Conservation (phyloP, 2,888 invertebrate species). For the Lasioglossum malachurum region DNA sequence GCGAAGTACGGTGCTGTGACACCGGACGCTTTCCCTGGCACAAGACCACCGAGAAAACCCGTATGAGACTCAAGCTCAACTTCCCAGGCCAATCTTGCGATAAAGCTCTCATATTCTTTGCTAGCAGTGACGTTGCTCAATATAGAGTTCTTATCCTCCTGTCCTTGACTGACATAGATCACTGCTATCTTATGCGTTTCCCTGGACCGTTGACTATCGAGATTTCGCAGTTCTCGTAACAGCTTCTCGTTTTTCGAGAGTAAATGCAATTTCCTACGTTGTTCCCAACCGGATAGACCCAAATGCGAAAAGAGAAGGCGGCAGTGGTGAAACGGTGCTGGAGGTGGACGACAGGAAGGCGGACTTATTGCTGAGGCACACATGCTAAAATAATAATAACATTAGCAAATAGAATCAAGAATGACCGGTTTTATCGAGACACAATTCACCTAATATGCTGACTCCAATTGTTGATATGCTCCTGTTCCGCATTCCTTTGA, state of each 20-base stretch:
- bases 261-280: slow-evolving; percentile 93
- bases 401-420: neutral
- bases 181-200: slow-evolving; percentile 99
- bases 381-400: slow-evolving; percentile 81
- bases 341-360: slow-evolving; percentile 86
- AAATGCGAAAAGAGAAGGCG: slow-evolving; percentile 96
- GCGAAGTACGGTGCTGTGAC: slow-evolving; percentile 98
- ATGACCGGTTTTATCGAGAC: neutral
- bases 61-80: slow-evolving; percentile 97
- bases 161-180: slow-evolving; percentile 98
- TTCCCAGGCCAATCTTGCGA: slow-evolving; percentile 91
- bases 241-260: slow-evolving; percentile 95
- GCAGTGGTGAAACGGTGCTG: slow-evolving; percentile 92
- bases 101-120: slow-evolving; percentile 95
- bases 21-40: slow-evolving; percentile 95
- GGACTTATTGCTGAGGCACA: slow-evolving; percentile 86
- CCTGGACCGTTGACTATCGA: slow-evolving; percentile 96
- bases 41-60: slow-evolving; percentile 97
- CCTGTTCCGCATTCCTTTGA: slow-evolving; percentile 93
- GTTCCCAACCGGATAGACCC: slow-evolving; percentile 96
- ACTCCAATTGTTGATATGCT: slow-evolving; percentile 87
- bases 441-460: slow-evolving; percentile 78
- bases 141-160: slow-evolving; percentile 98
- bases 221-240: slow-evolving; percentile 94
- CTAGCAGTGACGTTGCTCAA: slow-evolving; percentile 96